Percentiles rank a stretch among this genome's conserved stretches.
phyloP scores from a whole-genome alignment of 2,888 invertebrate genomes.

The Plemyria rubiginata region DNA sequence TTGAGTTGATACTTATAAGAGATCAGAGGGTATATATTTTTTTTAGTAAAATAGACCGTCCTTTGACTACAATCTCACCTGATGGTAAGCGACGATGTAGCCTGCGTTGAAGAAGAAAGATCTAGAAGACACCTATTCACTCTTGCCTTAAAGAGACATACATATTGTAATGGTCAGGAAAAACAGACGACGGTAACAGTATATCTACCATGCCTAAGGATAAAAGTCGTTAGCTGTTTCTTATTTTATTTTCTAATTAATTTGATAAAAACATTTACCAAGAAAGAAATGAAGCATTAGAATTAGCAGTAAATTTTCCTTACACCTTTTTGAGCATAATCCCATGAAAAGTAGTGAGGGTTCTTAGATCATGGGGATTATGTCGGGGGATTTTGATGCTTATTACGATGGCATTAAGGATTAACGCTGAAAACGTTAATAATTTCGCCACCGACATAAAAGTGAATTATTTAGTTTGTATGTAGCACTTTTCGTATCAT shows the following conservation, averaged over 20 bases:
- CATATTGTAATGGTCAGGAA: too few relatives aligned
- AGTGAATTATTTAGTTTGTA: conserved; percentile 26
- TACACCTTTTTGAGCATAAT: conserved; percentile 20
- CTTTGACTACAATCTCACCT: too few relatives aligned
- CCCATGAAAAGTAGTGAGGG: conserved; percentile 31
- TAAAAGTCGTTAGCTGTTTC: too few relatives aligned
- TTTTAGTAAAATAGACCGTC: too few relatives aligned
- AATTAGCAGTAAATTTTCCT: conserved; percentile 11
- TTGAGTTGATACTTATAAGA: too few relatives aligned
- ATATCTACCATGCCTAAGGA: too few relatives aligned
- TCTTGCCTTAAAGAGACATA: too few relatives aligned
- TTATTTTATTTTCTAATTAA: neutral
- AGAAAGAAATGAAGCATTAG: neutral
- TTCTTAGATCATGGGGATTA: conserved; percentile 44
- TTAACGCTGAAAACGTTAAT: conserved; percentile 33
- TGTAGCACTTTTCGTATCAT: conserved; percentile 17
- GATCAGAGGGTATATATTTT: too few relatives aligned
- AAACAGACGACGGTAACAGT: too few relatives aligned
- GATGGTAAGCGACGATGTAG: too few relatives aligned
- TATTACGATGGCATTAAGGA: conserved; percentile 38
- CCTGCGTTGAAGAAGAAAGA: too few relatives aligned
- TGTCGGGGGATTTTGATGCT: conserved; percentile 35
- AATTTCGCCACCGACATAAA: conserved; percentile 36
- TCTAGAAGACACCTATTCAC: too few relatives aligned
- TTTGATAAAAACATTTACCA: neutral